Conservation (phyloP, 2,888 invertebrate genomes). For the Ennomos fuscantarius region DNA sequence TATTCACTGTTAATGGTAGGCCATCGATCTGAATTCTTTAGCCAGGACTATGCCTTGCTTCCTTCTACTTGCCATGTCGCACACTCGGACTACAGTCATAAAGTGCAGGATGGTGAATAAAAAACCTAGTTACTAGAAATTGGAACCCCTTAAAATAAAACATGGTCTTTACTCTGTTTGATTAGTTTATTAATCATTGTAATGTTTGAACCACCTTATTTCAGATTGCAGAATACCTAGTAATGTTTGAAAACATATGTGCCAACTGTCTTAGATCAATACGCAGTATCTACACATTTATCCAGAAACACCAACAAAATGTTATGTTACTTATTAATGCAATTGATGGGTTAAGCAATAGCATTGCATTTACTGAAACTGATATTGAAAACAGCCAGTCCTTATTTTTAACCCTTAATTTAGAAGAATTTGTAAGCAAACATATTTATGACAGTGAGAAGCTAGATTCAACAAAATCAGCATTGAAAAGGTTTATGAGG, state of each 20-base stretch:
- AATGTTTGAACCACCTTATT: slow-evolving; percentile 36
- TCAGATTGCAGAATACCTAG: slow-evolving; percentile 56
- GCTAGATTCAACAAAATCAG: slow-evolving; percentile 39
- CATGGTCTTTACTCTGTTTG: too few relatives aligned
- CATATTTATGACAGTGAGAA: slow-evolving; percentile 54
- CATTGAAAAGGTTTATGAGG: slow-evolving; percentile 46
- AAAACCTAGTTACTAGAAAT: too few relatives aligned
- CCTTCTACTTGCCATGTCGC: too few relatives aligned
- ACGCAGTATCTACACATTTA: slow-evolving; percentile 59
- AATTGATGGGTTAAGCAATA: slow-evolving; percentile 48
- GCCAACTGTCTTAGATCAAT: slow-evolving; percentile 53
- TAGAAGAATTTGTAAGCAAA: slow-evolving; percentile 50
- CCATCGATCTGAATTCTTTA: too few relatives aligned
- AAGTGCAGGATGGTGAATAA: too few relatives aligned
- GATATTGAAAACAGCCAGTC: slow-evolving; percentile 45
- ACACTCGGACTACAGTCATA: too few relatives aligned
- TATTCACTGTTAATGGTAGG: too few relatives aligned
- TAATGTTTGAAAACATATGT: slow-evolving; percentile 57
- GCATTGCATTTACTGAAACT: slow-evolving; percentile 45
- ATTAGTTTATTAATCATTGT: too few relatives aligned
- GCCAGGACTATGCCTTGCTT: too few relatives aligned
- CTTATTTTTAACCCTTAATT: slow-evolving; percentile 57
- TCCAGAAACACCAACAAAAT: slow-evolving; percentile 51
- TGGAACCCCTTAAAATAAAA: too few relatives aligned
- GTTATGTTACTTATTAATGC: slow-evolving; percentile 47